Percentiles rank a stretch among this genome's conserved stretches.
Evolutionary conservation across 2,797 vertebrate species (phyloP).

Genomic region (Poeciliopsis gracilis): DNA sequence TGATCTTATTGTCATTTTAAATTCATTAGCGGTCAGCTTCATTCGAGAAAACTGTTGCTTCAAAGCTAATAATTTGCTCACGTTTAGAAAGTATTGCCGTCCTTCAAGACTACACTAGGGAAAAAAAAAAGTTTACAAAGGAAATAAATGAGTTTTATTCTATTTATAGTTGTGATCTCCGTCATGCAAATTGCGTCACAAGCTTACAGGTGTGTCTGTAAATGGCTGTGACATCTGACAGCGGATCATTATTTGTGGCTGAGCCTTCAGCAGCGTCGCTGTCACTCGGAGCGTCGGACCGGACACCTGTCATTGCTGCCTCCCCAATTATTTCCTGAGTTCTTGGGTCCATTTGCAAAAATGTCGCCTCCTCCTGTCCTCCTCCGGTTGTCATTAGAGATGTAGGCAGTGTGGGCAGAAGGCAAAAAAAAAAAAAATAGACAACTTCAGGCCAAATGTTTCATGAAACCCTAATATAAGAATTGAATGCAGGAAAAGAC

Average conservation of each 20-base stretch:
- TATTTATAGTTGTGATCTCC: neutral
- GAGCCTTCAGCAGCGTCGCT: slow-evolving; percentile 2
- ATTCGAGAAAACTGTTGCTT: neutral
- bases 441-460: neutral
- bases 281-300: neutral
- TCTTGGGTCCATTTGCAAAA: slow-evolving; percentile 3
- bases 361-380: slow-evolving; percentile 15
- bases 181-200: neutral
- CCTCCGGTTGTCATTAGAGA: slow-evolving; percentile 12
- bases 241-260: slow-evolving; percentile 9
- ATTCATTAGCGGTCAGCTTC: neutral
- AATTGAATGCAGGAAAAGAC: neutral
- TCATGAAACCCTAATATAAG: neutral
- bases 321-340: slow-evolving; percentile 22
- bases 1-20: neutral
- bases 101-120: neutral
- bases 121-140: neutral
- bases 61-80: neutral
- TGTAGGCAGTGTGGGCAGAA: slow-evolving; percentile 3
- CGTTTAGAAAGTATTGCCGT: neutral
- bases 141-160: neutral
- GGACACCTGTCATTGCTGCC: slow-evolving; percentile 21
- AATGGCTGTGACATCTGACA: slow-evolving; percentile 1
- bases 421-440: neutral
- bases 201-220: slow-evolving; percentile 15